Base-by-base conservation (phyloP, 2,113 vertebrate genomes). In the Oostethus manadensis region DNA sequence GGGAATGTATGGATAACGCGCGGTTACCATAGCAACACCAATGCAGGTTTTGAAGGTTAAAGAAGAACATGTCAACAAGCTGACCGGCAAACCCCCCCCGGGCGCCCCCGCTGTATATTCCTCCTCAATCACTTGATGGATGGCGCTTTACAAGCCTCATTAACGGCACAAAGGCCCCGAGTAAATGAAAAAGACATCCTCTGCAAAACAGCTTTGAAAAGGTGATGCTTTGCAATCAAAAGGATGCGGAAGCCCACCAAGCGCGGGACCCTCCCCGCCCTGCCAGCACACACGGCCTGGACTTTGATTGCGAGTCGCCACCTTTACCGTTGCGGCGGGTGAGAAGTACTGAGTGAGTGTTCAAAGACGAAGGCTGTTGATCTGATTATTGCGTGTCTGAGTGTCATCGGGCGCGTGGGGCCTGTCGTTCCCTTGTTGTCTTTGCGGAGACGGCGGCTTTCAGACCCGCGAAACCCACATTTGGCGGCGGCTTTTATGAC, bases 341-440 rank as follows among this genome's bases (percentile, higher is more conserved):
- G 77, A 76, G 83, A 88, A 70, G 72, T 73, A 84, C 80, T 80
- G 71, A 86, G 82, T 86, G 79, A 77, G 83, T 81, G 80, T 83
- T 86, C 79, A 84, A 84, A 84, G 81, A 44, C 20, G 20, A 71
- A 80, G 71, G n/a, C 80, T 84, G 86, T 70, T 78, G 55, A 68
- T 82, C 74, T 82, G 62, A 80, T 82, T 79, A 76, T 51, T 18
- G 62, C 6, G 66, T 23, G 71, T 72, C 56, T 78, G 68, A 67
- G 33, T 57, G 69, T 81, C 73, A 66, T 71, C 60, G 67, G 69
- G 69, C 72, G 62, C 50, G 44, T 71, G 54, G 60, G 65, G 57
- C 48, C 49, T 29, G 23, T 53, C n/a, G 15, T 26, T 26, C 23
- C 23, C 23, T 58, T 54, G 45, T 22, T 53, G 17, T 26, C 8